phyloP scores from a whole-genome alignment of 1,140 invertebrate species.

The Potamilus streckersoni region DNA sequence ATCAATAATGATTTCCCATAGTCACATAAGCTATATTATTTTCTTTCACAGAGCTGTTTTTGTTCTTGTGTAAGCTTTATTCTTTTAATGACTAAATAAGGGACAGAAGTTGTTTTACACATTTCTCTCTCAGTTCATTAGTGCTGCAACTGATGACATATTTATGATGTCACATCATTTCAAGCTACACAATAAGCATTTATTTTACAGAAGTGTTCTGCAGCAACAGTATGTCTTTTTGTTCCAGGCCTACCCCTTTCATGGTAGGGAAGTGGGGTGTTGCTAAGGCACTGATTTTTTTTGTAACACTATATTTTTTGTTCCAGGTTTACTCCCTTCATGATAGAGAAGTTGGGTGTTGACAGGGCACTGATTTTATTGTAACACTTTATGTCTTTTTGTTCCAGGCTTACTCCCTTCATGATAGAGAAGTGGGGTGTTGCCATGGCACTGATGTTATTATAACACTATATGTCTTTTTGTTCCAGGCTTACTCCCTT shows the following conservation, averaged over 20 bases:
- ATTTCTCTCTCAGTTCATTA: no score
- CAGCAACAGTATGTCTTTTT: no score
- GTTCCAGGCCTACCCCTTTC: constrained; percentile 87
- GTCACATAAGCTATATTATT: no score
- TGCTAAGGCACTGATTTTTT: constrained; percentile 99
- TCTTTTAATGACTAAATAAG: no score
- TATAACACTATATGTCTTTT: neutral
- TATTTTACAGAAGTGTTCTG: no score
- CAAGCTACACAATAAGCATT: no score
- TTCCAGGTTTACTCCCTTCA: constrained; percentile 90
- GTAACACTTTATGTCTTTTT: constrained; percentile 68
- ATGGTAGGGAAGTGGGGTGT: constrained; percentile 98
- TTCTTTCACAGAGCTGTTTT: no score
- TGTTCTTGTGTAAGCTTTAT: no score
- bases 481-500: constrained; percentile 85
- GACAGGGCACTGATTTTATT: constrained; percentile 98
- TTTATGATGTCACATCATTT: no score
- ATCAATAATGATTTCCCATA: no score
- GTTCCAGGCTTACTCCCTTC: constrained; percentile 87
- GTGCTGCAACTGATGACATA: no score
- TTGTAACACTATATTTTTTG: constrained; percentile 72
- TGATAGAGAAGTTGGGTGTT: constrained; percentile 98
- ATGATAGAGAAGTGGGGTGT: constrained; percentile 98
- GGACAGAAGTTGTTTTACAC: no score
- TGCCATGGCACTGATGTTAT: constrained; percentile 99